phyloP scores from a whole-genome alignment of 2,797 vertebrate genomes.

The Pogonophryne albipinna region DNA sequence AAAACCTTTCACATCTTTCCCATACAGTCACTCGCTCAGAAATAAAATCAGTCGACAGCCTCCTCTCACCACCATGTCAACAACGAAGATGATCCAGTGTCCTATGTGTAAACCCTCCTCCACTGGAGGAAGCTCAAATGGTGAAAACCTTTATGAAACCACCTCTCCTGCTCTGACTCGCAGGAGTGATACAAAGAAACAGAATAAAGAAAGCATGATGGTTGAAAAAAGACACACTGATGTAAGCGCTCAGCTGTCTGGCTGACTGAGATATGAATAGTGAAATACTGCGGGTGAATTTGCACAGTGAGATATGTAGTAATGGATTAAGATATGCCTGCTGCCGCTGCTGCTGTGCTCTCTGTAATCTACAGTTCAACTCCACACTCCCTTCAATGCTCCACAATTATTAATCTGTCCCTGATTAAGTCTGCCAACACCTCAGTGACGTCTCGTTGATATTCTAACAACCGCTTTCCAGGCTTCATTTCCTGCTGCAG shows the following conservation, averaged over 20 bases:
- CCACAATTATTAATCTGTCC: conserved; percentile 32
- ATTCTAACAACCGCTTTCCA: conserved; percentile 3
- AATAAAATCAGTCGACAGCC: conserved; percentile 46
- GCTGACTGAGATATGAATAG: conserved; percentile 53
- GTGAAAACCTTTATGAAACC: conserved; percentile 58
- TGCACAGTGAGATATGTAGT: conserved; percentile 57
- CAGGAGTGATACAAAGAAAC: conserved; percentile 42
- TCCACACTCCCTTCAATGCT: conserved; percentile 19
- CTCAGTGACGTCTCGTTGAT: conserved; percentile 21
- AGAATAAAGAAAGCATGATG: conserved; percentile 41
- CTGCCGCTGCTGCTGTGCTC: conserved; percentile 43
- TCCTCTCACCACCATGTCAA: conserved; percentile 44
- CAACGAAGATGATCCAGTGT: conserved; percentile 62
- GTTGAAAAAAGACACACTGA: conserved; percentile 50
- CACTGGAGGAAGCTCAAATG: conserved; percentile 77
- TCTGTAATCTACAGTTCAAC: conserved; percentile 39
- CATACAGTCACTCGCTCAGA: conserved; percentile 64
- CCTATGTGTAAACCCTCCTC: conserved; percentile 76
- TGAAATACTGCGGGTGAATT: conserved; percentile 53
- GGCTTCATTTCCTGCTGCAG: conserved; percentile 32
- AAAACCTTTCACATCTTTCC: conserved; percentile 46
- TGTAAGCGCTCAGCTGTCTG: conserved; percentile 27
- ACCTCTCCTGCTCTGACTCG: conserved; percentile 50
- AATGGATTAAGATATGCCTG: conserved; percentile 66
- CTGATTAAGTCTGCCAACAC: conserved; percentile 39